Percentiles rank a stretch among this genome's conserved stretches.
Conservation (phyloP, 2,797 vertebrate genomes). For the Acanthopagrus latus region DNA sequence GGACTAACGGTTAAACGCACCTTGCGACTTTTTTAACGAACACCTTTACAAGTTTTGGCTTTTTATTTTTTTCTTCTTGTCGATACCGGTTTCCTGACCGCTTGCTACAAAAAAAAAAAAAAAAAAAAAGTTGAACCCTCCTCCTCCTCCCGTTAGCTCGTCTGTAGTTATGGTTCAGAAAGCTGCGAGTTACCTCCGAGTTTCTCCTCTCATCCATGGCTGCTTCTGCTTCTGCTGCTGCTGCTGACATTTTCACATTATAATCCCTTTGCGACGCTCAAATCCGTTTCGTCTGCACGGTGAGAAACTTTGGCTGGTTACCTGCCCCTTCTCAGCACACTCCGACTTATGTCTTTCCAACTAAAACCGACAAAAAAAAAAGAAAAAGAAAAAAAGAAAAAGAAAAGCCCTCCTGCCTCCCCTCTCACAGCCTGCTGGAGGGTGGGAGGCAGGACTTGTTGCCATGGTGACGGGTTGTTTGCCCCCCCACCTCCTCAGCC, state of each 20-base stretch:
- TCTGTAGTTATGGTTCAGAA: slow-evolving; percentile 8
- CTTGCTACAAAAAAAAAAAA: background rate
- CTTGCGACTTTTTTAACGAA: slow-evolving; percentile 25
- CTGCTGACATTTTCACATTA: slow-evolving; percentile 83
- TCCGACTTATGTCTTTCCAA: slow-evolving; percentile 90
- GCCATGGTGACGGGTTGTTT: slow-evolving; percentile 88
- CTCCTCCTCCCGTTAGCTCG: slow-evolving; percentile 49
- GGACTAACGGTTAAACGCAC: slow-evolving; percentile 44
- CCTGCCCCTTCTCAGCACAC: slow-evolving; percentile 88
- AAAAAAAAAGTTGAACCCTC: slow-evolving; percentile 8
- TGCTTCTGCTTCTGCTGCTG: slow-evolving; percentile 16
- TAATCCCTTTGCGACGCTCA: slow-evolving; percentile 78
- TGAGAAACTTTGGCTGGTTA: slow-evolving; percentile 79
- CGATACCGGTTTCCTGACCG: background rate
- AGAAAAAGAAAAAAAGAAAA: slow-evolving; percentile 7
- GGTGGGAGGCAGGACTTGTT: slow-evolving; percentile 89
- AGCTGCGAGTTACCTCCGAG: slow-evolving; percentile 87
- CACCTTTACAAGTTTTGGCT: background rate
- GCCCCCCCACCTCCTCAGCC: slow-evolving; percentile 73
- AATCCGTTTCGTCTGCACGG: slow-evolving; percentile 71
- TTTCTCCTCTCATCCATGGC: slow-evolving; percentile 85
- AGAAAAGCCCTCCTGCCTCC: slow-evolving; percentile 79
- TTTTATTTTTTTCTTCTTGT: too few relatives aligned
- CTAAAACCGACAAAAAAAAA: slow-evolving; percentile 67
- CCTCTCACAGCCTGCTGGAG: slow-evolving; percentile 74